These are phyloP conservation scores for Athrips mouffetella DNA, from an alignment of 2,888 invertebrate genomes.

Conservation along the genomic window DNA sequence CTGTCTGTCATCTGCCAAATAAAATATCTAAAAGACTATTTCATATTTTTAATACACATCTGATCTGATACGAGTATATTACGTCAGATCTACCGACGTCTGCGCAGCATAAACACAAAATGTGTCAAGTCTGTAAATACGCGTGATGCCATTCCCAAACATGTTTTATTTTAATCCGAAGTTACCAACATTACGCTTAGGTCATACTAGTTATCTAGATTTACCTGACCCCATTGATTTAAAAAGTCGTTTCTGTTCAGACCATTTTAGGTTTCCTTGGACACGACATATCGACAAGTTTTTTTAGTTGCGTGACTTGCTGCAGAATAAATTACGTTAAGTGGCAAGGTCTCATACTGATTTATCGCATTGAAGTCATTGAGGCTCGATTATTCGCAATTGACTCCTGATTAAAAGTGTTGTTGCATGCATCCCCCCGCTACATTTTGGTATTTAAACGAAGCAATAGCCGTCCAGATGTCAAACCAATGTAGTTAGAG, in stretches of 20 bases:
- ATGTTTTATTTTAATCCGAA: constrained; percentile 21
- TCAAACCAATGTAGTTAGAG: no score
- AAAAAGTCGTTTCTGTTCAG: background rate
- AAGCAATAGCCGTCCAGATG: no score
- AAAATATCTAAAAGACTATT: background rate
- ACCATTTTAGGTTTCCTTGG: background rate
- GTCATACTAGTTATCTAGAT: background rate
- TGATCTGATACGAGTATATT: constrained; percentile 23
- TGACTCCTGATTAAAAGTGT: constrained; percentile 10
- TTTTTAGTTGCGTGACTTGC: constrained; percentile 9
- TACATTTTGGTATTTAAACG: no score
- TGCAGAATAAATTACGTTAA: constrained; percentile 48
- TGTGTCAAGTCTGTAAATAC: constrained; percentile 61
- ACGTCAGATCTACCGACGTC: constrained; percentile 29
- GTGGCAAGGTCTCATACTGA: constrained; percentile 40
- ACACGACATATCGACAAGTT: constrained; percentile 1
- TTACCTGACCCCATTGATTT: background rate
- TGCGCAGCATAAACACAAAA: constrained; percentile 36
- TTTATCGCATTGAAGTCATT: constrained; percentile 20
- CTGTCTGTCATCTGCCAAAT: background rate
- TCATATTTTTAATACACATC: constrained; percentile 20
- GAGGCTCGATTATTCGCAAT: constrained; percentile 18
- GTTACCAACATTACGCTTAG: background rate
- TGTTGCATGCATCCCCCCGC: background rate
- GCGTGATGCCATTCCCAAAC: constrained; percentile 52